These are phyloP conservation scores for Erebia epiphron DNA, from an alignment of 2,888 invertebrate species.

Conservation along the genomic window DNA sequence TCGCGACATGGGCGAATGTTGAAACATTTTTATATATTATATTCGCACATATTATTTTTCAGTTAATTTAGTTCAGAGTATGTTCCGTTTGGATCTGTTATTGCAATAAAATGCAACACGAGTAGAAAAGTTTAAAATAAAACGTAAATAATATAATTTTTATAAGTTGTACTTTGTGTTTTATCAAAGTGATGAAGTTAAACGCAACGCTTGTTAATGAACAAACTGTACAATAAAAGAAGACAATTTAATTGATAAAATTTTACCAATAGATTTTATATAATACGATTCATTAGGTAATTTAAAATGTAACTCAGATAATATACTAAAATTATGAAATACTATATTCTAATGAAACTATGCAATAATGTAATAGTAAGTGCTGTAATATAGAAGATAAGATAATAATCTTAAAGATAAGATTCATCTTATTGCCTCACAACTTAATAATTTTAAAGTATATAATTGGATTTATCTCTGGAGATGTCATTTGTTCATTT, in stretches of 20 bases:
- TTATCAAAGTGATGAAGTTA: not conserved
- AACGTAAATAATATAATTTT: too few relatives aligned
- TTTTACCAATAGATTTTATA: not conserved
- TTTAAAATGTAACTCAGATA: not conserved
- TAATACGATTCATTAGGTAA: not conserved
- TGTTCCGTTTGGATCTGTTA: too few relatives aligned
- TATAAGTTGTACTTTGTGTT: not conserved
- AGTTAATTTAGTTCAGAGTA: too few relatives aligned
- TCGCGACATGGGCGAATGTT: too few relatives aligned
- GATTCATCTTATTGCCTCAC: conserved; percentile 49
- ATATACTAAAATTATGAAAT: not conserved
- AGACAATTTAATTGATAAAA: not conserved
- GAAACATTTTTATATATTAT: too few relatives aligned
- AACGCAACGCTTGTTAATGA: too few relatives aligned
- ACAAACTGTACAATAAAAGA: not conserved
- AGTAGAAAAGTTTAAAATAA: too few relatives aligned
- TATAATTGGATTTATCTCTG: conserved; percentile 59
- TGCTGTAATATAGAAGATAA: conserved; percentile 10
- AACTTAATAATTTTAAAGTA: conserved; percentile 49
- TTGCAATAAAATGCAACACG: too few relatives aligned
- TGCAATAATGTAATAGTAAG: not conserved
- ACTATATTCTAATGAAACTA: not conserved
- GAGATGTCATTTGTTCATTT: conserved; percentile 51
- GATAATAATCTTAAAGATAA: conserved; percentile 44
- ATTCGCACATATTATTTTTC: too few relatives aligned